Evolutionary conservation across 1,140 invertebrate species (phyloP).

Genomic region (Oedothorax gibbosus): DNA sequence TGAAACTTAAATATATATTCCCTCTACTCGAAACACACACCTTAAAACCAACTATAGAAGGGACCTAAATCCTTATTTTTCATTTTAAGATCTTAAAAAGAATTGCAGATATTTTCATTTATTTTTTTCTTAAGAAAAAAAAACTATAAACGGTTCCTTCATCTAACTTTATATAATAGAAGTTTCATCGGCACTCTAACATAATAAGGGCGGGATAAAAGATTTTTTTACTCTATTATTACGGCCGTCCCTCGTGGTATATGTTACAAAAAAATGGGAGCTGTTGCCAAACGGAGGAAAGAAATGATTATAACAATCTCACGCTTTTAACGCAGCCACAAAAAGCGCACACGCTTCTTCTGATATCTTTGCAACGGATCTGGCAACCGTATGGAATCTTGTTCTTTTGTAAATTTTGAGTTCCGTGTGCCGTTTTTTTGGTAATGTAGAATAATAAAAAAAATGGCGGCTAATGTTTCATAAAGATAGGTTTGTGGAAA

Average conservation of each 20-base stretch:
- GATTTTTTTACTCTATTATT: slow-evolving; percentile 26
- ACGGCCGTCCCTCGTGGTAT: slow-evolving; percentile 5
- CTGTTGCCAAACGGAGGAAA: slow-evolving; percentile 20
- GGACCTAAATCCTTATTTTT: slow-evolving; percentile 47
- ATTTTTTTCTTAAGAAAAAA: background rate
- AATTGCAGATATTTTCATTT: slow-evolving; percentile 37
- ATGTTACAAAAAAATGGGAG: slow-evolving; percentile 16
- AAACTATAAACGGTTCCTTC: slow-evolving; percentile 20
- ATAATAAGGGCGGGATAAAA: slow-evolving; percentile 36
- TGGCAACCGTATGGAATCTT: slow-evolving; percentile 16
- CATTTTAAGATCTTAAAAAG: slow-evolving; percentile 21
- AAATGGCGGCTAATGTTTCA: too few species aligned
- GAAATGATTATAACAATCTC: slow-evolving; percentile 53
- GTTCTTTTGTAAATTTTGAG: slow-evolving; percentile 3
- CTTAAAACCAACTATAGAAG: background rate
- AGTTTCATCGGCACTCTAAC: slow-evolving; percentile 17
- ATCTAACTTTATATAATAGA: slow-evolving; percentile 40
- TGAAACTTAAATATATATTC: slow-evolving; percentile 14
- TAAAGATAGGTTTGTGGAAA: too few species aligned
- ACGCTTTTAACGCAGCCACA: slow-evolving; percentile 20
- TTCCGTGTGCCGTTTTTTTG: slow-evolving; percentile 1
- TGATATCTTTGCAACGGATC: slow-evolving; percentile 14
- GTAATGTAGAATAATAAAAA: background rate
- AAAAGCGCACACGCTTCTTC: background rate
- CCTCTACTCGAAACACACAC: slow-evolving; percentile 18